These are phyloP conservation scores for Zelostemma sp. DNA, from an alignment of 1,140 invertebrate species.

Conservation along the genomic window DNA sequence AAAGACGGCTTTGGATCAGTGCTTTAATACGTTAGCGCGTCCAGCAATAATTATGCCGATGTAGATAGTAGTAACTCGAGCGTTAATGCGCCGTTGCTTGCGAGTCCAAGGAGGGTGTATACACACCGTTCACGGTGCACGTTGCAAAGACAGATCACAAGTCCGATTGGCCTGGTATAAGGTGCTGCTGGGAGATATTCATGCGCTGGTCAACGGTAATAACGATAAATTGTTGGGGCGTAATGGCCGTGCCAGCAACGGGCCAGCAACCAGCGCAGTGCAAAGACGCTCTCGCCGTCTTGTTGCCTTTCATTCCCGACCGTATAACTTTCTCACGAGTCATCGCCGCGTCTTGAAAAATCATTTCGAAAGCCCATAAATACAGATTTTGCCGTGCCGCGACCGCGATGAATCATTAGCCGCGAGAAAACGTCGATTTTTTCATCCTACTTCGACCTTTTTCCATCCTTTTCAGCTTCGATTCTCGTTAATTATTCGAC, in stretches of 20 bases:
- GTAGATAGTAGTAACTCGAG: constrained; percentile 66
- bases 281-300: constrained; percentile 38
- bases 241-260: constrained; percentile 50
- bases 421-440: too few relatives aligned
- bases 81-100: constrained; percentile 59
- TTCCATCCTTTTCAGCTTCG: too few relatives aligned
- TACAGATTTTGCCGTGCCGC: constrained; percentile 33
- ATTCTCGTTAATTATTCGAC: too few relatives aligned
- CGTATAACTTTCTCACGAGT: constrained; percentile 39
- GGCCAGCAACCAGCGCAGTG: constrained; percentile 20
- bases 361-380: constrained; percentile 43
- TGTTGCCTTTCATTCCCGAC: constrained; percentile 3
- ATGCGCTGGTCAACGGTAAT: constrained; percentile 62
- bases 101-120: constrained; percentile 29
- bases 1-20: constrained; percentile 39
- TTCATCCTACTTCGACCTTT: too few relatives aligned
- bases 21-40: constrained; percentile 49
- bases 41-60: constrained; percentile 67
- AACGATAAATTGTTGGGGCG: constrained; percentile 62
- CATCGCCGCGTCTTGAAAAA: constrained; percentile 27
- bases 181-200: constrained; percentile 57
- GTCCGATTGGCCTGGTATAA: constrained; percentile 54
- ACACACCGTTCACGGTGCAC: constrained; percentile 38
- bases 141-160: constrained; percentile 60
- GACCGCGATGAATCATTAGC: constrained; percentile 4